A percentile compares a stretch with the other conserved stretches of the same genome.
phyloP scores from a whole-genome alignment of 2,797 vertebrate genomes.

The Phoxinus dragarum region DNA sequence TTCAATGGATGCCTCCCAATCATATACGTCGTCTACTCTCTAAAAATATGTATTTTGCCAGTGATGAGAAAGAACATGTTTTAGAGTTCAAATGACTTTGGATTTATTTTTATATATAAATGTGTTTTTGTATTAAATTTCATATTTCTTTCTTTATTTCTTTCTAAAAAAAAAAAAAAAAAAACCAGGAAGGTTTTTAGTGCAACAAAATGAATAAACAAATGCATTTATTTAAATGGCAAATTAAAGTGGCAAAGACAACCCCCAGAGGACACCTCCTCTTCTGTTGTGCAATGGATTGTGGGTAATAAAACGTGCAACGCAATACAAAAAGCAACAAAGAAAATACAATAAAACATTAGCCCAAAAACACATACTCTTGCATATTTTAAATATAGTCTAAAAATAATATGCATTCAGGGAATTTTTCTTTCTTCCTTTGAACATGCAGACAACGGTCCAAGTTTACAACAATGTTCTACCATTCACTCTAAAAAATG shows the following conservation, averaged over 20 bases:
- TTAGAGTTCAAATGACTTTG: neutral
- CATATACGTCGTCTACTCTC: too few relatives aligned
- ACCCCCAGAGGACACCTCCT: neutral
- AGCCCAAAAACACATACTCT: neutral
- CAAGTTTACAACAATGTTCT: neutral
- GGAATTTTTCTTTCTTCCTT: neutral
- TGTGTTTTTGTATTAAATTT: too few relatives aligned
- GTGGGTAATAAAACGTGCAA: neutral
- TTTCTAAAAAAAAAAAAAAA: neutral
- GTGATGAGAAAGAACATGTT: neutral
- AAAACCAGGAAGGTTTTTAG: neutral
- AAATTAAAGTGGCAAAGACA: neutral
- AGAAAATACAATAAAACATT: neutral
- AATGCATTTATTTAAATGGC: neutral
- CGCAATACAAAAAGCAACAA: neutral
- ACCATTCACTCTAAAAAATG: too few relatives aligned
- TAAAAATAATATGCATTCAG: neutral
- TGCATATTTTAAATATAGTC: neutral
- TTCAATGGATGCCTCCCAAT: neutral
- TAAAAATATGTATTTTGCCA: neutral
- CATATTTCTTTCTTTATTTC: neutral
- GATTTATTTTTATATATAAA: neutral
- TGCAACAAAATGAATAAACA: neutral
- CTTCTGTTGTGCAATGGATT: neutral
- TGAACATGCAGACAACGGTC: neutral